phyloP scores from a whole-genome alignment of 2,113 vertebrate genomes.

The Elachura formosa region DNA sequence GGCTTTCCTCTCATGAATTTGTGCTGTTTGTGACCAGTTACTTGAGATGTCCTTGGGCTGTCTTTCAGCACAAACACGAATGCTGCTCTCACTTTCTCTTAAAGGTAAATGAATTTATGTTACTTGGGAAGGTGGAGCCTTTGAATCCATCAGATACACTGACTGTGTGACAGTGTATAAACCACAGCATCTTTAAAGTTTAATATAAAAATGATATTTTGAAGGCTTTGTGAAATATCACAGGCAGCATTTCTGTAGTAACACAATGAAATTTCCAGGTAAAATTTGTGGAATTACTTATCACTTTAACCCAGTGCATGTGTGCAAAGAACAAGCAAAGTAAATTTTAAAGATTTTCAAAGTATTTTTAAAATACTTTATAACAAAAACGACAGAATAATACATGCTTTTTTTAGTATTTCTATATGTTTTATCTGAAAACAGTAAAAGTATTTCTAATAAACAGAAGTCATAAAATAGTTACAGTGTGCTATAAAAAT shows the following conservation, averaged over 20 bases:
- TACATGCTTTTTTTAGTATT: not conserved
- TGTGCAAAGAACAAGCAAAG: not conserved
- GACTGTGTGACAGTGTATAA: not conserved
- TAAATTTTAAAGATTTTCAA: not conserved
- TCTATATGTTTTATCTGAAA: not conserved
- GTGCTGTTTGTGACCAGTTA: not conserved
- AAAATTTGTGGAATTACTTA: not conserved
- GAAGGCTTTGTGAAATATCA: not conserved
- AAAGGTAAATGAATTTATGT: not conserved
- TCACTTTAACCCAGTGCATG: not conserved
- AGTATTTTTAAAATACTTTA: not conserved
- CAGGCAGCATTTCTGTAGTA: not conserved
- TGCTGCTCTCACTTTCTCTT: not conserved
- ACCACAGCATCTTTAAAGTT: not conserved
- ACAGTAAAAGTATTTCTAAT: not conserved
- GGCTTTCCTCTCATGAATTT: not conserved
- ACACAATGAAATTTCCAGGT: not conserved
- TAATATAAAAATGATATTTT: not conserved
- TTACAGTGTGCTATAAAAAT: conserved; percentile 1
- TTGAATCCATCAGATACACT: not conserved
- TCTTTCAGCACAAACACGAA: not conserved
- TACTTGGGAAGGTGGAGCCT: not conserved
- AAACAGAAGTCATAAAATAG: conserved; percentile 12
- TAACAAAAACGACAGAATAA: not conserved
- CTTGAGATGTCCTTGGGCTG: not conserved